phyloP scores from a whole-genome alignment of 1,140 invertebrate species.

The Drosophila sechellia region DNA sequence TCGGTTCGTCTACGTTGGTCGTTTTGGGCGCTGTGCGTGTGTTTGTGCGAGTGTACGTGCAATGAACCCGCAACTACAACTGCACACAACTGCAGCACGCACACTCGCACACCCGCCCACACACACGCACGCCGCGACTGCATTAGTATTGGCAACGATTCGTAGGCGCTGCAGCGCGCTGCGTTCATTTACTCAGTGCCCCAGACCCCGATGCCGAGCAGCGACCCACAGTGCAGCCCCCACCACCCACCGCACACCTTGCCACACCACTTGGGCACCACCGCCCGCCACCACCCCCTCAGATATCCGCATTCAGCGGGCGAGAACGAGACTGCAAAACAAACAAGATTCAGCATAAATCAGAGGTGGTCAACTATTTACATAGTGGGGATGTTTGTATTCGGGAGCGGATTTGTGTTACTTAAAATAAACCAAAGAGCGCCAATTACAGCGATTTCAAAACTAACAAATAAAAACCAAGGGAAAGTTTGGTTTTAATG shows the following conservation, averaged over 20 bases:
- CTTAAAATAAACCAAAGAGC: constrained; percentile 28
- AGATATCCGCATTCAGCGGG: neutral
- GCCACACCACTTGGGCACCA: constrained; percentile 6
- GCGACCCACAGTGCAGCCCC: constrained; percentile 11
- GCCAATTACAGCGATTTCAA: constrained; percentile 18
- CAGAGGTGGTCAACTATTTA: constrained; percentile 52
- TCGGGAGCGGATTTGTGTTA: constrained; percentile 37
- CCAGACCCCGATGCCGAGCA: constrained; percentile 42
- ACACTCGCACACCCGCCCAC: constrained; percentile 16
- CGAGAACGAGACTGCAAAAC: constrained; percentile 42
- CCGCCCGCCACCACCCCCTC: neutral
- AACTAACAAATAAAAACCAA: constrained; percentile 23
- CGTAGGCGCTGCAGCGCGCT: constrained; percentile 26
- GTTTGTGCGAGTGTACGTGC: constrained; percentile 59
- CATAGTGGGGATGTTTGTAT: constrained; percentile 43
- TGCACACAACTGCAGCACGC: constrained; percentile 50
- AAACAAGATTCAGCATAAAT: constrained; percentile 52
- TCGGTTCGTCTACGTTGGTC: constrained; percentile 48
- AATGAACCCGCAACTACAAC: constrained; percentile 71
- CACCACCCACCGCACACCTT: neutral
- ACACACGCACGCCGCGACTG: constrained; percentile 11
- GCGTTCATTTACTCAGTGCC: constrained; percentile 47
- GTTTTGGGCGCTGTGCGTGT: constrained; percentile 51
- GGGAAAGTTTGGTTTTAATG: constrained; percentile 21
- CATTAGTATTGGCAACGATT: constrained; percentile 19